Percentiles rank a stretch among this genome's conserved stretches.
phyloP scores from a whole-genome alignment of 1,140 invertebrate species.

The Elymnias hypermnestra region DNA sequence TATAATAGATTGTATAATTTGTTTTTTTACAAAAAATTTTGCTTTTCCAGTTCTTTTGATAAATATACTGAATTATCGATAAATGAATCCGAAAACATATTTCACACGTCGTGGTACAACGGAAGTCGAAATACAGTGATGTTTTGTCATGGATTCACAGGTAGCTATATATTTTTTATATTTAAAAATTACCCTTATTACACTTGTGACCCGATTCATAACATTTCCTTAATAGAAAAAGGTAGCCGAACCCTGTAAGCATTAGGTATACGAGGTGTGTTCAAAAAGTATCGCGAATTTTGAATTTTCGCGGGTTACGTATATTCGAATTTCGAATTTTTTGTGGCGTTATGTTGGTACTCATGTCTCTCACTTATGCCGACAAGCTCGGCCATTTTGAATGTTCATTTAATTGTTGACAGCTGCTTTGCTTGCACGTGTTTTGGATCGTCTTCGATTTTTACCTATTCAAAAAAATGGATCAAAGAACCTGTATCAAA shows the following conservation, averaged over 20 bases:
- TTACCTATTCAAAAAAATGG: too few relatives aligned
- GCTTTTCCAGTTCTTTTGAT: slow-evolving; percentile 35
- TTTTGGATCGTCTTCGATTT: too few relatives aligned
- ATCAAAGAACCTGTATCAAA: too few relatives aligned
- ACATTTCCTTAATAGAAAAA: background rate
- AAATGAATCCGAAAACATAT: slow-evolving; percentile 34
- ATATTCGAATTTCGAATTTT: background rate
- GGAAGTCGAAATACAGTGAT: slow-evolving; percentile 35
- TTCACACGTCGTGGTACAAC: slow-evolving; percentile 43
- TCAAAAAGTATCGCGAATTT: too few relatives aligned
- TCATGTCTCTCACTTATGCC: too few relatives aligned
- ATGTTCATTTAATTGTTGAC: too few relatives aligned
- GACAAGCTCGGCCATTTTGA: too few relatives aligned
- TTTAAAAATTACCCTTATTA: background rate
- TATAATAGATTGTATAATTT: background rate
- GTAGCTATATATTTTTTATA: slow-evolving; percentile 31
- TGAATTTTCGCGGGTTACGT: too few relatives aligned
- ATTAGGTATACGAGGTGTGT: too few relatives aligned
- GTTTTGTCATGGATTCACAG: slow-evolving; percentile 56
- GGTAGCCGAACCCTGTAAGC: too few relatives aligned
- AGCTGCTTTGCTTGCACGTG: too few relatives aligned
- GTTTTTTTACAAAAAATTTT: background rate
- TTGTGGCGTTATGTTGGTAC: too few relatives aligned
- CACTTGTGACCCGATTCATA: background rate
- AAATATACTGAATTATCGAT: slow-evolving; percentile 46